phyloP scores from a whole-genome alignment of 2,888 invertebrate genomes.

The Diloba caeruleocephala region DNA sequence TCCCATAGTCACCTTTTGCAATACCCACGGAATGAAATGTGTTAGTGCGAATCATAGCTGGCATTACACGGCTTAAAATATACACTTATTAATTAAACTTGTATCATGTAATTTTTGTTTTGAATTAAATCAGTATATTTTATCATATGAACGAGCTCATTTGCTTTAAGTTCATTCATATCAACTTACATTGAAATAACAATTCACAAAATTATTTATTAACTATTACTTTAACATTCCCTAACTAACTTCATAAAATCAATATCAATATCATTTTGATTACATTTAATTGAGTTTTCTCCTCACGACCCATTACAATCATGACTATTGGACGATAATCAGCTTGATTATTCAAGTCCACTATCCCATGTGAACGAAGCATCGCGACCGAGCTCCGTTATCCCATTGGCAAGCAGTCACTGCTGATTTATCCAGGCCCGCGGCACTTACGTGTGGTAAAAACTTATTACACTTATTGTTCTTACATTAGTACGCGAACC shows the following conservation, averaged over 20 bases:
- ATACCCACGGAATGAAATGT: too few species aligned
- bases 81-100: too few species aligned
- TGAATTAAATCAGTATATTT: too few species aligned
- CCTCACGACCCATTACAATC: constrained; percentile 27
- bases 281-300: constrained; percentile 40
- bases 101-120: too few species aligned
- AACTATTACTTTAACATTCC: constrained; percentile 18
- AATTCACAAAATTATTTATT: constrained; percentile 19
- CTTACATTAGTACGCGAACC: constrained; percentile 5
- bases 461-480: constrained; percentile 60
- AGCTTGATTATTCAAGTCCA: constrained; percentile 34
- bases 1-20: too few species aligned
- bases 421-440: constrained; percentile 68
- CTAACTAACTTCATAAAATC: constrained; percentile 22
- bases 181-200: constrained; percentile 14
- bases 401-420: constrained; percentile 65
- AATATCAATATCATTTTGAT: constrained; percentile 31
- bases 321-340: constrained; percentile 38
- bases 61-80: too few species aligned
- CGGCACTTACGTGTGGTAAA: constrained; percentile 58
- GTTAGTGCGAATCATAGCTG: too few species aligned
- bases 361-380: constrained; percentile 53
- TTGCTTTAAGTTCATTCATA: constrained; percentile 13
- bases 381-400: constrained; percentile 62
- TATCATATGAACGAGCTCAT: too few species aligned